Evolutionary conservation across 2,113 vertebrate genomes (phyloP), one percentile per base, ranked within the genome.

Genomic region (Leuciscus idus): DNA sequence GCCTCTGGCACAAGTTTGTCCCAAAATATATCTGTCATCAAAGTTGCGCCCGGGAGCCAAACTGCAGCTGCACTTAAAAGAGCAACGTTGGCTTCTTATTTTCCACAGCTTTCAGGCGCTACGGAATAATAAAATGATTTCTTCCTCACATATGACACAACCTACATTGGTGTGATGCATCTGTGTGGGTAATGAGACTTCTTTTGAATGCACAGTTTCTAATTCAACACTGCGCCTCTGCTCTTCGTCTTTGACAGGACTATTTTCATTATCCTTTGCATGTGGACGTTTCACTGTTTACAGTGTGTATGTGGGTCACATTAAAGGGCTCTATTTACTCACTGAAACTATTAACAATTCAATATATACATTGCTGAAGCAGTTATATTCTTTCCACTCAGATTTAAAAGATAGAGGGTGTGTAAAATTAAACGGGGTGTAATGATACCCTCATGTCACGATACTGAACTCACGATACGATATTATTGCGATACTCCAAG

Each of bases 21-120:
- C 68, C 48, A 26, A 72, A 84, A 73, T 84, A 57, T 59, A 84
- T 84, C 66, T 28, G 52, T 70, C 80, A 70, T 82, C 62, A 73
- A 73, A 73, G 50, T 73, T 73, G 26, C 6, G 21, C 64, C 81
- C 46, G 15, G 50, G 30, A 83, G 81, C 28, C 50, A 43, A 83
- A 23, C 43, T 36, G 62, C 72, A 83, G 48, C 81, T 43, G 7
- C 43, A 23, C 81, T 82, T 52, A 68, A 81, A 81, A 81, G 61
- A 46, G 39, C 59, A 46, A 9, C 12, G 12, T 39, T 10, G 30
- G 15, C 43, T 61, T 50, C 81, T 72, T 77, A 62, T 48, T 61
- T 43, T 36, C 26, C 57, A 23, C 61, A 19, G 62, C 23, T 17
- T 70, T 21, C 21, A 33, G 43, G 17, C 62, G 1, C 52, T 59